These are phyloP conservation scores for Galerucella pusilla DNA, from an alignment of 2,888 invertebrate species.

Conservation along the genomic window DNA sequence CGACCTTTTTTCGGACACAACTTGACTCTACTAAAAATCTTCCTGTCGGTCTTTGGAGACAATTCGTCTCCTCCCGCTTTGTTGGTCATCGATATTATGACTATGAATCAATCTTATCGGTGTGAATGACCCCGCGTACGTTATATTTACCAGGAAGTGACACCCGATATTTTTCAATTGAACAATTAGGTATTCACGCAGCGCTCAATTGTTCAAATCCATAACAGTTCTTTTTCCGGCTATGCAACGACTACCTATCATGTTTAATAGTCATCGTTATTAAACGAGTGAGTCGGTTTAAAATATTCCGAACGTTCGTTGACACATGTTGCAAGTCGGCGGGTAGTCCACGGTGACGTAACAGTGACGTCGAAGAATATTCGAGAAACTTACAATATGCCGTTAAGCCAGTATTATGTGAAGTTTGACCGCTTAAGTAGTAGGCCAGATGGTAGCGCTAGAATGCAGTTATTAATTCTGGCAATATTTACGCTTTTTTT, in stretches of 20 bases:
- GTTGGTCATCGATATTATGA: not conserved
- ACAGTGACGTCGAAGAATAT: slow-evolving; percentile 57
- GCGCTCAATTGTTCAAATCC: slow-evolving; percentile 21
- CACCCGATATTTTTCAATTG: slow-evolving; percentile 17
- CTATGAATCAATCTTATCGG: not conserved
- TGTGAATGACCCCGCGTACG: slow-evolving; percentile 14
- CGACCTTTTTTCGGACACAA: too few relatives aligned
- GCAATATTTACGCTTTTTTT: not conserved
- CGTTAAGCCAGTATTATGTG: slow-evolving; percentile 55
- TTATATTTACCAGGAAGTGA: slow-evolving; percentile 27
- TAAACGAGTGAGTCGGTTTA: not conserved
- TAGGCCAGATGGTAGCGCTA: not conserved
- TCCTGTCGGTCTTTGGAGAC: too few relatives aligned
- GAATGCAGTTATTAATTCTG: not conserved
- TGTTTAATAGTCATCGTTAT: not conserved
- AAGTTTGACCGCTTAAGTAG: slow-evolving; percentile 62
- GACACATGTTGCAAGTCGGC: slow-evolving; percentile 54
- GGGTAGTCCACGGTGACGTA: slow-evolving; percentile 58
- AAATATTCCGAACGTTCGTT: slow-evolving; percentile 49
- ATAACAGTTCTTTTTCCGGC: slow-evolving; percentile 30
- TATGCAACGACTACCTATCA: slow-evolving; percentile 13
- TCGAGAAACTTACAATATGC: slow-evolving; percentile 58
- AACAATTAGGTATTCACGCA: slow-evolving; percentile 18
- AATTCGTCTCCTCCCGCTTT: too few relatives aligned
- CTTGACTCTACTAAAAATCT: too few relatives aligned